phyloP scores from a whole-genome alignment of 1,140 invertebrate species.

The Protaetia brevitarsis region DNA sequence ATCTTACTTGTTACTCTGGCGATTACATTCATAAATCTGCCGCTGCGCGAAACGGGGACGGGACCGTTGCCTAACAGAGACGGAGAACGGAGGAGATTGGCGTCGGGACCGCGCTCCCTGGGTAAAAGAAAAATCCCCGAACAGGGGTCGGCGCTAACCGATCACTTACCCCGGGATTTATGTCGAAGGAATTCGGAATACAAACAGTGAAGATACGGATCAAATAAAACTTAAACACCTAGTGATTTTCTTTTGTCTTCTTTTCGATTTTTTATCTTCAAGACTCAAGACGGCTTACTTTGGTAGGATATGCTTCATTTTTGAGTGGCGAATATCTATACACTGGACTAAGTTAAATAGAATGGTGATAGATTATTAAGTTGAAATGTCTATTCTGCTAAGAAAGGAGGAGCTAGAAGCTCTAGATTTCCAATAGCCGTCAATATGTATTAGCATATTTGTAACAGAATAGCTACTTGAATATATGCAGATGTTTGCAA shows the following conservation, averaged over 20 bases:
- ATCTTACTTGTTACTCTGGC: slow-evolving; percentile 46
- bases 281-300: too few species aligned
- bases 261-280: neutral
- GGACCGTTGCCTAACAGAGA: neutral
- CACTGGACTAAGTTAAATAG: neutral
- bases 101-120: slow-evolving; percentile 35
- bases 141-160: slow-evolving; percentile 48
- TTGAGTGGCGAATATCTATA: too few species aligned
- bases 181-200: slow-evolving; percentile 47
- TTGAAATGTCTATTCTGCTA: too few species aligned
- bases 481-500: too few species aligned
- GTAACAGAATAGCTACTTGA: too few species aligned
- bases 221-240: slow-evolving; percentile 28
- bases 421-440: too few species aligned
- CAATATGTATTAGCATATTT: too few species aligned
- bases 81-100: slow-evolving; percentile 40
- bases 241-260: neutral
- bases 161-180: slow-evolving; percentile 49
- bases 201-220: slow-evolving; percentile 39
- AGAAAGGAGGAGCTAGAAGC: too few species aligned
- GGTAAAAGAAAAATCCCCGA: slow-evolving; percentile 46
- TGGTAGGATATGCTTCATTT: too few species aligned
- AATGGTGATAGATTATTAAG: neutral
- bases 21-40: slow-evolving; percentile 50
- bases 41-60: neutral